A percentile compares a stretch with the other conserved stretches of the same genome.
phyloP scores from a whole-genome alignment of 2,113 vertebrate species.

The Tympanuchus pallidicinctus region DNA sequence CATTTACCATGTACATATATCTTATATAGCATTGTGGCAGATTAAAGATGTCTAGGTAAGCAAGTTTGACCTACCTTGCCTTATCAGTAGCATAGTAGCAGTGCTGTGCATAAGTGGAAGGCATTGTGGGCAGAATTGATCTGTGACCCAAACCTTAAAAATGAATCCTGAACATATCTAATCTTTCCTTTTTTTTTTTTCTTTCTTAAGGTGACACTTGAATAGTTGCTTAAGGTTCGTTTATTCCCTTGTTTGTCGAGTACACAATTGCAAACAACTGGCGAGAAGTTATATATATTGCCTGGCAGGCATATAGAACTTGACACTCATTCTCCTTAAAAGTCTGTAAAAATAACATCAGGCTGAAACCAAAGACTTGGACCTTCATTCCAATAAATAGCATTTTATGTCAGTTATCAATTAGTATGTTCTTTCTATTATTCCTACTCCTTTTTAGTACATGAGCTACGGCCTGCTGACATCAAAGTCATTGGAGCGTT shows the following conservation, averaged over 20 bases:
- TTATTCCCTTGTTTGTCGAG: neutral
- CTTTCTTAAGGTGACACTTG: neutral
- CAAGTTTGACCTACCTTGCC: neutral
- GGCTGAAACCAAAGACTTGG: neutral
- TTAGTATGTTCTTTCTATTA: neutral
- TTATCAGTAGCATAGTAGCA: neutral
- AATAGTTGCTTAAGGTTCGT: neutral
- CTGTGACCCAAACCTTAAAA: neutral
- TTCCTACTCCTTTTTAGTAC: constrained; percentile 74
- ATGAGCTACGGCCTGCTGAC: constrained; percentile 86
- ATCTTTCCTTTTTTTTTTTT: neutral
- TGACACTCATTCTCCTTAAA: neutral
- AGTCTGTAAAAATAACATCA: neutral
- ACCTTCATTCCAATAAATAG: neutral
- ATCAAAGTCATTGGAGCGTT: constrained; percentile 88
- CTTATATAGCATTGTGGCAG: neutral
- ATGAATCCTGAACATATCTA: neutral
- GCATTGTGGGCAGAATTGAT: neutral
- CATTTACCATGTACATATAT: neutral
- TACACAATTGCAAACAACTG: neutral
- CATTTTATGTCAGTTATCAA: neutral
- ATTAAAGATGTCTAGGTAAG: neutral
- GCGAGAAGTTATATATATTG: neutral
- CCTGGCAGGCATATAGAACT: neutral
- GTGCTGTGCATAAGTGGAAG: neutral